A percentile compares a stretch with the other conserved stretches of the same genome.
phyloP scores from a whole-genome alignment of 2,888 invertebrate genomes.

The Callyntrura sp. region DNA sequence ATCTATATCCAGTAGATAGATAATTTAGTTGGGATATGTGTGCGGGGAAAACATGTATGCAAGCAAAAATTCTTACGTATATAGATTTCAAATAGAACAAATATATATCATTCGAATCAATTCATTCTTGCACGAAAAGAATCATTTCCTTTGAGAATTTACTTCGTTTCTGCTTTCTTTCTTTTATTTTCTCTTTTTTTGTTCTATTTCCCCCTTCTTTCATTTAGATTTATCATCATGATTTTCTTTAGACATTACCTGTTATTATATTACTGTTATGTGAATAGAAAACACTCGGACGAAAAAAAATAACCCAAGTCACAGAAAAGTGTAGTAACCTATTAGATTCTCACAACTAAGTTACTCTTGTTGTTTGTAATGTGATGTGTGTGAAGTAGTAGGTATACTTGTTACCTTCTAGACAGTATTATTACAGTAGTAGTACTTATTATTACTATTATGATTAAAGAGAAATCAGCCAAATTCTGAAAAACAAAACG shows the following conservation, averaged over 20 bases:
- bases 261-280: neutral
- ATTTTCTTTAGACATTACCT: neutral
- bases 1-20: conserved; percentile 40
- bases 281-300: neutral
- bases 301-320: neutral
- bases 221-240: no score
- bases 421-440: neutral
- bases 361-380: neutral
- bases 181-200: neutral
- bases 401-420: neutral
- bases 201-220: no score
- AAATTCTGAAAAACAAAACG: neutral
- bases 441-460: neutral
- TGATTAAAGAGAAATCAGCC: neutral
- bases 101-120: conserved; percentile 48
- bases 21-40: conserved; percentile 7
- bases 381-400: conserved; percentile 38
- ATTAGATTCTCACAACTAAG: conserved; percentile 5
- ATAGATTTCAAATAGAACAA: conserved; percentile 34
- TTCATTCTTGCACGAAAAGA: conserved; percentile 48
- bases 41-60: conserved; percentile 43
- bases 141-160: neutral
- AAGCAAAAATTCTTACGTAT: conserved; percentile 3
- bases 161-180: conserved; percentile 22
- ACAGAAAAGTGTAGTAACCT: neutral